Evolutionary conservation across 2,888 invertebrate species (phyloP), one percentile per base, ranked within the genome.

Genomic region (Hypena proboscidalis): DNA sequence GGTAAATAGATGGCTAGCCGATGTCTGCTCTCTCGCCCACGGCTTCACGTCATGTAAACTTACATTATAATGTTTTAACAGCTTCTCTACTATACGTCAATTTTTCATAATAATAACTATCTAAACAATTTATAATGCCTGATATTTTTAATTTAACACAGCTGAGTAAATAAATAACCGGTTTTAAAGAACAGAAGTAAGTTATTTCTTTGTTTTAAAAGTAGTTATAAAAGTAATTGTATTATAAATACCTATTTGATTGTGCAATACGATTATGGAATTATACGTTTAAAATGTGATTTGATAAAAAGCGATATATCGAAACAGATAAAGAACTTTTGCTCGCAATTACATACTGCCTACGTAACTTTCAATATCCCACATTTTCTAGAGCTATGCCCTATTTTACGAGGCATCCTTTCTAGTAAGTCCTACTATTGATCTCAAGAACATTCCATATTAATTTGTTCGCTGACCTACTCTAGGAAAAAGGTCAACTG

Each of bases 381-480:
- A 6, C 7, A 4, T 4, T 17, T 17, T 4, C 5, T 17, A 3
- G 3, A 5, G 17, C 17, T 17, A 17, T 17, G 5, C 3, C 17
- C 5, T 17, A 17, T 17, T 17, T 17, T 17, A 17, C 5, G 17
- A 5, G 17, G 5, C 17, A 17, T 17, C 17, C 17, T 5, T 3
- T 17, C 17, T 17, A 5, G n/a, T n/a, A 4, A 26, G 5, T 27
- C n/a, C 15, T n/a, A 33, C 8, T 17, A 35, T 26, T 14, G 13
- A 32, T 46, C 21, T 42, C 15, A 17, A 29, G 15, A 23, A 29
- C 13, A 45, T 38, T 49, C 13, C 34, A 38, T 53, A 48, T 48
- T 35, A 34, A 38, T 40, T 9, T 53, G 45, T 31, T 21, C 26
- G 38, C 15, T 63, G 60, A 59, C 58, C 64, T 58, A 59, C 43